Conservation (phyloP, 2,888 invertebrate genomes). For the Yponomeuta plumbellus region DNA sequence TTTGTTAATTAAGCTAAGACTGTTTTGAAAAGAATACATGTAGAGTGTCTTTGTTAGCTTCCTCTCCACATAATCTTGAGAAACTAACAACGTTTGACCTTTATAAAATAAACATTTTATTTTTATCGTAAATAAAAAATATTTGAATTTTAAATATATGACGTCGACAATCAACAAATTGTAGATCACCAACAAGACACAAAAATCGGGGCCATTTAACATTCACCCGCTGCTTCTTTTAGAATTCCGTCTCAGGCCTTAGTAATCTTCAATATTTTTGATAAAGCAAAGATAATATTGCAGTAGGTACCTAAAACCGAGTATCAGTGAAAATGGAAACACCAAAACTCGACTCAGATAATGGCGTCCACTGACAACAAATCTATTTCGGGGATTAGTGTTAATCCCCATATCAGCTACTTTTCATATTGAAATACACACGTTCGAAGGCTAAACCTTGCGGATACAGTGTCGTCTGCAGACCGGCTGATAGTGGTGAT, state of each 20-base stretch:
- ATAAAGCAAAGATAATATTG: background rate
- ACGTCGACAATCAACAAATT: no score
- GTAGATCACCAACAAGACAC: no score
- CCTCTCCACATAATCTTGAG: no score
- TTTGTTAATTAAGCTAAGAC: no score
- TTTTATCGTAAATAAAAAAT: no score
- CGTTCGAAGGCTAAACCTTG: background rate
- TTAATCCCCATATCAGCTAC: constrained; percentile 5
- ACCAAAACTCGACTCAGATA: background rate
- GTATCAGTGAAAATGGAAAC: constrained; percentile 1
- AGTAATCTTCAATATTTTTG: background rate
- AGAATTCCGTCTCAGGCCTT: background rate
- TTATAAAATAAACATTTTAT: no score
- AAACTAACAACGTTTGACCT: no score
- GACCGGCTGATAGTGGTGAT: no score
- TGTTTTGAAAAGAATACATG: no score
- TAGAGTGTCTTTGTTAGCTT: no score
- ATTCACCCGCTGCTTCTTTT: background rate
- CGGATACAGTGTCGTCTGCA: constrained; percentile 16
- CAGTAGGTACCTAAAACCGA: background rate
- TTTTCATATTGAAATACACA: constrained; percentile 11
- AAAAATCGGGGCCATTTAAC: background rate
- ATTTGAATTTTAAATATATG: no score
- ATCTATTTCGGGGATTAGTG: constrained; percentile 3
- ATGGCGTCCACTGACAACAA: background rate